A percentile compares a stretch with the other conserved stretches of the same genome.
phyloP scores from a whole-genome alignment of 1,140 invertebrate species.

The Asbolus verrucosus region DNA sequence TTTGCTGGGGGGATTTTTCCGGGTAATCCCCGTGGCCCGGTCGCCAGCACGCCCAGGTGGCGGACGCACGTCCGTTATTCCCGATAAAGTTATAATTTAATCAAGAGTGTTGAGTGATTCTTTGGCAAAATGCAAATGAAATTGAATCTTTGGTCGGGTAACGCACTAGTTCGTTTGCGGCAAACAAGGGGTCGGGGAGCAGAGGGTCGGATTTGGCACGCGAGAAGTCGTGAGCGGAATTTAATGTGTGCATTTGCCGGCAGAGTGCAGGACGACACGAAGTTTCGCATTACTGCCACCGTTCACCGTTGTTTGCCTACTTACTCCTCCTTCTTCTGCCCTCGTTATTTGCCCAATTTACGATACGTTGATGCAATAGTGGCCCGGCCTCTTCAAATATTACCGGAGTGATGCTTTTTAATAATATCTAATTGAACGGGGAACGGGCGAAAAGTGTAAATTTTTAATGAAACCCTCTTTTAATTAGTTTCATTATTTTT shows the following conservation, averaged over 20 bases:
- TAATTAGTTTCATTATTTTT: constrained; percentile 46
- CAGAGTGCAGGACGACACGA: constrained; percentile 47
- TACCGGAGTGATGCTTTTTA: constrained; percentile 39
- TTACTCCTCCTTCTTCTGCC: constrained; percentile 45
- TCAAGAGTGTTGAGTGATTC: constrained; percentile 7
- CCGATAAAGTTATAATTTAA: constrained; percentile 20
- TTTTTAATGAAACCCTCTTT: constrained; percentile 41
- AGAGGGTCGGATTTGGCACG: constrained; percentile 10
- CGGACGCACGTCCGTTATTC: constrained; percentile 1
- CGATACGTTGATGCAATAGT: not conserved
- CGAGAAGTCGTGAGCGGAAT: constrained; percentile 50
- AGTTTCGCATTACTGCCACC: constrained; percentile 44
- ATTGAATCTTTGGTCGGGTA: constrained; percentile 37
- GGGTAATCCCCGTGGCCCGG: too few relatives aligned
- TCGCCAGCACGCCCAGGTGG: too few relatives aligned
- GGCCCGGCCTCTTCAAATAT: constrained; percentile 12
- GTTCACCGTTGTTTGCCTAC: constrained; percentile 51
- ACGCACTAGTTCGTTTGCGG: constrained; percentile 25
- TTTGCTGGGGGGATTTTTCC: too few relatives aligned
- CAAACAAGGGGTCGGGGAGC: not conserved
- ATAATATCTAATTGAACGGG: constrained; percentile 33
- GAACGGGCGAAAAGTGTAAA: constrained; percentile 38
- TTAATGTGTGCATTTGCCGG: constrained; percentile 52
- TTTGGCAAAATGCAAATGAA: constrained; percentile 35
- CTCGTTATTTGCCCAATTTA: constrained; percentile 46